Base-by-base conservation (phyloP, 1,140 invertebrate genomes). In the Drosophila ambigua region DNA sequence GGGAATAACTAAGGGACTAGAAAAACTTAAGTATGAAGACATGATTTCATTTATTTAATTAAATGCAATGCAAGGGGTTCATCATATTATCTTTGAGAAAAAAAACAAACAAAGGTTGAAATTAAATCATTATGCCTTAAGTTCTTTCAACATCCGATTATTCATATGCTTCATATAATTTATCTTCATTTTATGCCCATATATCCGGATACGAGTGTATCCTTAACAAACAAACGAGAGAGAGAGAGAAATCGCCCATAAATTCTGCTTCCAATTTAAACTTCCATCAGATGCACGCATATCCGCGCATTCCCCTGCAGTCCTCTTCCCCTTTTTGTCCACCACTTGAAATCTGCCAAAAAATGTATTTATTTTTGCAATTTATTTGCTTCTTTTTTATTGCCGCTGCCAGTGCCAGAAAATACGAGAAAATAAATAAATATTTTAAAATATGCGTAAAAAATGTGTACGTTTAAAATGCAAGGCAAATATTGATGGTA, bases 401-500 rank as follows among this genome's bases (percentile, higher is more conserved):
- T 8, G 58, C 35, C 52, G 69, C 39, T 69, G 35, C 46, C 66
- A 13, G 11, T 13, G 35, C 4, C 46, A 51, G 51, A 72, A 60
- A 53, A 71, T 48, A 50, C 66, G 71, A 69, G 58, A 60, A 62
- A 66, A 72, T 77, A 74, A 66, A 66, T 83, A 72, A 67, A 79
- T 84, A 74, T 63, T 74, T 74, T 81, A 66, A 76, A 81, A 87
- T 88, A 87, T 85, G 75, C 71, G 60, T 65, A 72, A 76, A 85
- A 82, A 82, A 66, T 35, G 31, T 35, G 57, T 51, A 66, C 62
- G 68, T 58, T 85, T 75, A 67, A 85, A 75, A 85, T 82, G 67
- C 64, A 71, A 44, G n/a, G 63, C 75, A 82, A 88, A 88, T 82
- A 88, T 75, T 63, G 51, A 66, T 63, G 28, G 48, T 46, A 54